phyloP scores from a whole-genome alignment of 2,888 invertebrate species.

The Plemyria rubiginata region DNA sequence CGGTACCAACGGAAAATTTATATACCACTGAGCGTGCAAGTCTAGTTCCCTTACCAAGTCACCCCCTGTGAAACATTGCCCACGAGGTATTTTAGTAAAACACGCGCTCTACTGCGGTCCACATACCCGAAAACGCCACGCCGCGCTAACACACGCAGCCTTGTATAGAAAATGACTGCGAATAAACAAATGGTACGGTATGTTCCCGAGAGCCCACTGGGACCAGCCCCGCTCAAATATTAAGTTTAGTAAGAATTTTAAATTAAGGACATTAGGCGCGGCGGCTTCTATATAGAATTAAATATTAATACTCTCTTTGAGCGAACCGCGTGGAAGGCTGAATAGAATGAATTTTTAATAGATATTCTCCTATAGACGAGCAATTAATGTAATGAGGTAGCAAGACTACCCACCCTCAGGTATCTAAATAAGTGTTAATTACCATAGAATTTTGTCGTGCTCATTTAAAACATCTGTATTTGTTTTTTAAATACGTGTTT shows the following conservation, averaged over 20 bases:
- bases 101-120: conserved; percentile 64
- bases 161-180: conserved; percentile 67
- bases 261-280: conserved; percentile 76
- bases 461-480: conserved; percentile 27
- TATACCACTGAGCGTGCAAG: conserved; percentile 78
- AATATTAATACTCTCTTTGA: conserved; percentile 79
- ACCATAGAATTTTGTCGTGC: conserved; percentile 51
- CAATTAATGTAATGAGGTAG: conserved; percentile 78
- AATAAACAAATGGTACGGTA: conserved; percentile 57
- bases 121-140: conserved; percentile 36
- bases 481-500: conserved; percentile 12
- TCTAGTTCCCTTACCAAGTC: conserved; percentile 63
- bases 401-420: conserved; percentile 60
- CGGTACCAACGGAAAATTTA: conserved; percentile 80
- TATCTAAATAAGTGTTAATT: conserved; percentile 58
- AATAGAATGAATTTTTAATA: conserved; percentile 80
- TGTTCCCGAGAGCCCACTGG: conserved; percentile 62
- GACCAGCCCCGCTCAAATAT: conserved; percentile 74
- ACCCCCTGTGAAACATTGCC: conserved; percentile 59
- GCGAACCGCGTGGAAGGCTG: conserved; percentile 63
- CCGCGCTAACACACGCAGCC: conserved; percentile 50
- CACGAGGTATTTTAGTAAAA: conserved; percentile 55
- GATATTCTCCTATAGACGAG: conserved; percentile 70
- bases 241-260: conserved; percentile 82
- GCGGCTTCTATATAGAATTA: conserved; percentile 73